A percentile compares a stretch with the other conserved stretches of the same genome.
phyloP scores from a whole-genome alignment of 2,113 vertebrate genomes.

The Cynoglossus semilaevis region DNA sequence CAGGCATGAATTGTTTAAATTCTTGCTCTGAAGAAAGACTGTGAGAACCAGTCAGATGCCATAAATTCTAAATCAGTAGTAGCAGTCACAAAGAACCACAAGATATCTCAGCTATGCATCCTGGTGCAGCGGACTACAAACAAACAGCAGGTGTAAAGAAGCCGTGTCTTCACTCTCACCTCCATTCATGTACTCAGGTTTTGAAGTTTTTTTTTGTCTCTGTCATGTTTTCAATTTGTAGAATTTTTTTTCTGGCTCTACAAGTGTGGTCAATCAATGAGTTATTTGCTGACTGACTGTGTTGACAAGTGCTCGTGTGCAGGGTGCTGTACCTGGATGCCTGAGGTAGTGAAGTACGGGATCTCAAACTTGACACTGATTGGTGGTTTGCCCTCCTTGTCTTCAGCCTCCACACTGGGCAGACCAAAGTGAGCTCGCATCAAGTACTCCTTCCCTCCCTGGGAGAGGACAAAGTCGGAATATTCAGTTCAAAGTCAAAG shows the following conservation, averaged over 20 bases:
- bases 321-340: slow-evolving; percentile 86
- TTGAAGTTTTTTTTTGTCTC: too few species aligned
- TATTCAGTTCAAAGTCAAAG: neutral
- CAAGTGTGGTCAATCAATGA: neutral
- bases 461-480: slow-evolving; percentile 22
- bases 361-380: slow-evolving; percentile 98
- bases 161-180: slow-evolving; percentile 4
- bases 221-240: neutral
- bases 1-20: slow-evolving; percentile 41
- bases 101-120: slow-evolving; percentile 23
- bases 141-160: slow-evolving; percentile 25
- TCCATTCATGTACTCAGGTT: neutral
- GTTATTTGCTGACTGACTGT: neutral
- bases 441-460: slow-evolving; percentile 97
- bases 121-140: slow-evolving; percentile 5
- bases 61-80: slow-evolving; percentile 27
- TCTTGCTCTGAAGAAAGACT: slow-evolving; percentile 30
- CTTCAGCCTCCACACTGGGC: slow-evolving; percentile 96
- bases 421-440: slow-evolving; percentile 97
- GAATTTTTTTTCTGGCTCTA: neutral
- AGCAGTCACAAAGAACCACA: slow-evolving; percentile 17
- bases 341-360: slow-evolving; percentile 97
- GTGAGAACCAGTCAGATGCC: slow-evolving; percentile 19
- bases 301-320: neutral
- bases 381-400: slow-evolving; percentile 96